Evolutionary conservation across 35 echinoderm and acorn worm genomes (phyloP), one percentile per base, ranked within the genome.

Genomic region (Acanthaster planci): DNA sequence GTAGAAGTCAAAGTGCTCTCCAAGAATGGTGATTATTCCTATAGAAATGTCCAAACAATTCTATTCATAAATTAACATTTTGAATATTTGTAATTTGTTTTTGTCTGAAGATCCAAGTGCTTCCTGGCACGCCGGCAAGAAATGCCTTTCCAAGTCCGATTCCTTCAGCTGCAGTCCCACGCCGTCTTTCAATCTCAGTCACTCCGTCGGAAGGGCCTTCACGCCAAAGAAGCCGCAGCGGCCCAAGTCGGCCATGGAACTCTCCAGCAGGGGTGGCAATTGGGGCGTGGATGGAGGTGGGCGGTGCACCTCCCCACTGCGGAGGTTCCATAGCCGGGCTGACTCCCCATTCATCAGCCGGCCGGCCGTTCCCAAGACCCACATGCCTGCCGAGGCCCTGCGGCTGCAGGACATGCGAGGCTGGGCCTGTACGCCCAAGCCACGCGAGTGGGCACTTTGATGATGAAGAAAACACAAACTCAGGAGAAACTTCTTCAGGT

Each of bases 371-470:
- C 95, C 95, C 0, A 97, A 93, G 38, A 77, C 84, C 14, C 91
- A 97, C 39, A 91, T 93, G 88, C 95, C 95, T 22, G 52, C 26
- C 30, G 36, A 64, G 38, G 37, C 87, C 5, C 77, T 97, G 30
- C 23, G 34, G 52, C 22, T 84, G 26, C 94, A 97, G 39, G 77
- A 97, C 59, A 64, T 82, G 51, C 76, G 67, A 47, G 94, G 94
- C 23, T 97, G 94, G 94, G 38, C 56, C 40, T 80, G 76, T 38
- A 85, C 90, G 18, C 81, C 84, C 32, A 87, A 76, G 40, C 90
- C 94, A 1, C 72, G 94, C 56, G 90, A 97, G 40, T 97, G 94
- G 94, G 80, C 94, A 51, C 55, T 97, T 12, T 97, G 77, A 87
- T 16, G 23, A 47, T 47, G 42, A 12, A 6, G 42, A n/a, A n/a